Conservation (phyloP, 2,888 invertebrate species). For the Himalopsyche kuldschensis region DNA sequence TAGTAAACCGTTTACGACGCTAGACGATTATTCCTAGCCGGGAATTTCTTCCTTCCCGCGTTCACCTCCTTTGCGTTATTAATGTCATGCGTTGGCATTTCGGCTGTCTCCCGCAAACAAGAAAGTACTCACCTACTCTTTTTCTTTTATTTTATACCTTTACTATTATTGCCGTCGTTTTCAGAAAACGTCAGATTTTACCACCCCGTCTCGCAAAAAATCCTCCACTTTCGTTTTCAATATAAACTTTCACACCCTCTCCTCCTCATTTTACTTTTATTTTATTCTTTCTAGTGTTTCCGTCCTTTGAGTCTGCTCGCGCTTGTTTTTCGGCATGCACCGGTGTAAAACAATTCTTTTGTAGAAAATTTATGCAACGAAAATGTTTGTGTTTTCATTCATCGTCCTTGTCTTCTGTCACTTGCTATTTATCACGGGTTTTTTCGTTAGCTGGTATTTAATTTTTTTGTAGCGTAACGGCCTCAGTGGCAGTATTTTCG, state of each 20-base stretch:
- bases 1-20: background rate
- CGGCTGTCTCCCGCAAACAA: background rate
- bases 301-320: background rate
- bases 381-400: background rate
- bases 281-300: background rate
- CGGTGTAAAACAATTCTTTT: background rate
- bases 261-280: background rate
- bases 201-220: background rate
- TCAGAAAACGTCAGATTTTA: background rate
- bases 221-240: background rate
- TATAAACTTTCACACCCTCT: background rate
- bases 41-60: background rate
- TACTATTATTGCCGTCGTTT: background rate
- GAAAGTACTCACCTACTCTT: background rate
- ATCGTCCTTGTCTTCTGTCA: background rate
- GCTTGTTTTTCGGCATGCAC: background rate
- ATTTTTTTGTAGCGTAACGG: no score
- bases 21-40: background rate
- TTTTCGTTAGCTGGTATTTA: no score
- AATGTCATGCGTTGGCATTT: conserved; percentile 9
- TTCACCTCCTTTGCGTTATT: conserved; percentile 1
- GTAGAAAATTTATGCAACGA: background rate
- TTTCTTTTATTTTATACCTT: background rate
- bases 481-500: no score
- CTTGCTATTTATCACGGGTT: background rate